Base-by-base conservation (phyloP, 2,797 vertebrate genomes). In the Acanthopagrus latus region DNA sequence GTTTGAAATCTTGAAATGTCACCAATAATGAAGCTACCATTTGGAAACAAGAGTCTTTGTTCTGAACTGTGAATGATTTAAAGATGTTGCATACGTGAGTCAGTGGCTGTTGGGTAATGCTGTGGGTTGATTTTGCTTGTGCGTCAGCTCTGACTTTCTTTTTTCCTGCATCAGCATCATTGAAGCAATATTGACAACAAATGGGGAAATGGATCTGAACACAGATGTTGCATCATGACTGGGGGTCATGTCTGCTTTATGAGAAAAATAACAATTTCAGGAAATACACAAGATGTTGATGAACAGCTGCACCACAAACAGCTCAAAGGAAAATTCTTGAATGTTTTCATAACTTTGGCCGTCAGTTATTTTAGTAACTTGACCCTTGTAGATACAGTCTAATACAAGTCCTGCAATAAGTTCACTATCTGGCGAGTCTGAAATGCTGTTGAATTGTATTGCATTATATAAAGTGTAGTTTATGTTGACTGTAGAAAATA, bases 61-160 rank as follows among this genome's bases (percentile, higher is more conserved):
- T 90, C 58, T 62, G 48, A 7, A 12, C 62, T 65, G 44, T 71
- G 82, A 91, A 88, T 86, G 56, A 74, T 51, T 89, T 70, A 75
- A 92, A 91, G 80, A 87, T 88, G 89, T 82, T 82, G 82, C 41
- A 72, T 74, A 72, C 11, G 43, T 82, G 69, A 81, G 68, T 89
- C 72, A 74, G 60, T 52, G 41, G 57, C 80, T 82, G 63, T 86
- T 88, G 82, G 58, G 80, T 76, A 89, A 86, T 57, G n/a, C 7
- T 5, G 64, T 74, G 84, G 83, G 84, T 78, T 68, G 63, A 65
- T 74, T 72, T 51, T 55, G 59, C 17, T 74, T 38, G 65, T 85
- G 71, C 57, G 11, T 77, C 76, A 79, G 27, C 43, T 29, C 9
- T 65, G 73, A 64, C 74, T 70, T 71, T 77, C 9, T 60, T 67